Evolutionary conservation across 2,888 invertebrate genomes (phyloP).

Genomic region (Latrodectus elegans): DNA sequence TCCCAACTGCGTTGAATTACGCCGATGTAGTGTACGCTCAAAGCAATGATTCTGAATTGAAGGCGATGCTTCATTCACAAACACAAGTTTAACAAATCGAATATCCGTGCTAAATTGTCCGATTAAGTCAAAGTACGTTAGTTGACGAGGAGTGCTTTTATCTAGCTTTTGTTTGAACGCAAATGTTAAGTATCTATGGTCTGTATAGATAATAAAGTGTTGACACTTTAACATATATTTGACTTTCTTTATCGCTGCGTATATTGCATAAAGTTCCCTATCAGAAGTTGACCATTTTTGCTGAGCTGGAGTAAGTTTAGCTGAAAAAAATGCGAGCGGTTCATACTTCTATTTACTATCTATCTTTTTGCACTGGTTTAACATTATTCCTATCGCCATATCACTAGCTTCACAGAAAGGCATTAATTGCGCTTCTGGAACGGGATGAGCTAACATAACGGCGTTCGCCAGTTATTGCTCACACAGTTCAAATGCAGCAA

Average conservation of each 20-base stretch:
- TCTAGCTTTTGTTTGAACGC: conserved; percentile 9
- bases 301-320: background rate
- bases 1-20: too few relatives aligned
- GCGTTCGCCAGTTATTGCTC: background rate
- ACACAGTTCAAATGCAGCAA: background rate
- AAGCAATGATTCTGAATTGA: too few relatives aligned
- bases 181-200: conserved; percentile 19
- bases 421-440: background rate
- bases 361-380: background rate
- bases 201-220: background rate
- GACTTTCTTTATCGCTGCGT: background rate
- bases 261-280: too few relatives aligned
- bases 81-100: too few relatives aligned
- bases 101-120: background rate
- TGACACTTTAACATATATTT: background rate
- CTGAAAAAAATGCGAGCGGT: background rate
- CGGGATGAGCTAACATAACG: background rate
- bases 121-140: background rate
- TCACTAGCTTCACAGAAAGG: background rate
- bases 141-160: background rate
- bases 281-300: too few relatives aligned
- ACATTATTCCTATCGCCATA: background rate
- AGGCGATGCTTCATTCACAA: too few relatives aligned
- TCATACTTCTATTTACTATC: background rate
- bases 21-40: too few relatives aligned